Evolutionary conservation across 1,140 invertebrate species (phyloP), one percentile per base, ranked within the genome.

Genomic region (Sycophila sp.): DNA sequence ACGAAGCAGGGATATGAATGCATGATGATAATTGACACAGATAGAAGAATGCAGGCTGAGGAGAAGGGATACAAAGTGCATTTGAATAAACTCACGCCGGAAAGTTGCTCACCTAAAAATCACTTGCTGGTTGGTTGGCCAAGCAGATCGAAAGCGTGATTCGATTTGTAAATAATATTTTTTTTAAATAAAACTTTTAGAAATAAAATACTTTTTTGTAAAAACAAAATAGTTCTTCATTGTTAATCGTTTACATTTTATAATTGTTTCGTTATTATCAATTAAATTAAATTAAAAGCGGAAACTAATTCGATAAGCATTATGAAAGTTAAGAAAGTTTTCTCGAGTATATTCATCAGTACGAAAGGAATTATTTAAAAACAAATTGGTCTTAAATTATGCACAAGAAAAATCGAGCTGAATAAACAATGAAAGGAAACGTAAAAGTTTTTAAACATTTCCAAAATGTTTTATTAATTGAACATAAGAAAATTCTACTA

Each of bases 101-200:
- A 90, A 47, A 89, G 90, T 59, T 98, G 96, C 85, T 95, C 96
- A 53, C 94, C 95, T 63, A 98, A 98, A 86, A 98, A 98, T 89
- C 95, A 97, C 87, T 87, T 98, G 72, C 86, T 98, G 22, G 90
- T 98, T 76, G 96, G 95, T 53, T 85, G 92, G 26, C 84, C 83
- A n/a, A 71, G 15, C 6, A 8, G 8, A 30, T 15, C 8, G 17
- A 45, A 32, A 49, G n/a, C n/a, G n/a, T n/a, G 28, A 28, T 32
- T 49, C 19, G 51, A 42, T 38, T 8, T 63, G 49, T 71, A 68
- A 17, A 68, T 69, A 67, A 11, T 51, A 19, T 63, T 1, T 26
- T 53, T 40, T 60, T 60, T 38, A 1, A 24, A 49, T 24, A 17
- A 26, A 47, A n/a, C n/a, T n/a, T n/a, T 32, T 11, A 63, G 7